Percentiles rank a stretch among this genome's conserved stretches.
These are phyloP conservation scores for Triplophysa dalaica DNA, from an alignment of 2,113 vertebrate species.

Conservation along the genomic window DNA sequence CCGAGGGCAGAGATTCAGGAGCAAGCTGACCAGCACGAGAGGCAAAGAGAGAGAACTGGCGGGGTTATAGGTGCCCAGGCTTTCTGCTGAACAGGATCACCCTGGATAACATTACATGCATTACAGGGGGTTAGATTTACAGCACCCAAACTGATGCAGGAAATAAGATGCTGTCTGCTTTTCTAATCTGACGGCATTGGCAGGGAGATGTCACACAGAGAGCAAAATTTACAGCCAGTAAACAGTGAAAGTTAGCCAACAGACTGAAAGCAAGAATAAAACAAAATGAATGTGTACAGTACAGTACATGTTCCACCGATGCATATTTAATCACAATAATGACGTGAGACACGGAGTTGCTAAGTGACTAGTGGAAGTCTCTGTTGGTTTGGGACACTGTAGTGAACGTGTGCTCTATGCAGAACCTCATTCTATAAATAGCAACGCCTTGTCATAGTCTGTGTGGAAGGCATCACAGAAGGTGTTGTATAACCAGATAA, in stretches of 20 bases:
- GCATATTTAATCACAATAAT: neutral
- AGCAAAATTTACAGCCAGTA: neutral
- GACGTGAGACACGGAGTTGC: slow-evolving; percentile 8
- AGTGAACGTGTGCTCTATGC: slow-evolving; percentile 40
- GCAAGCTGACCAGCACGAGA: slow-evolving; percentile 42
- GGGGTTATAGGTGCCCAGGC: slow-evolving; percentile 43
- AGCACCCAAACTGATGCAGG: slow-evolving; percentile 36
- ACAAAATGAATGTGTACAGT: neutral
- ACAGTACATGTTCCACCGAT: neutral
- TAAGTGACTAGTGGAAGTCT: neutral
- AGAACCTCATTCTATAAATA: slow-evolving; percentile 40
- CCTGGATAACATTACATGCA: slow-evolving; percentile 62
- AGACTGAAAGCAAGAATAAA: too few relatives aligned
- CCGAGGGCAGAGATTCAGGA: slow-evolving; percentile 37
- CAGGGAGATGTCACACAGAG: slow-evolving; percentile 18
- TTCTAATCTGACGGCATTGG: slow-evolving; percentile 40
- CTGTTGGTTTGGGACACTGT: slow-evolving; percentile 23
- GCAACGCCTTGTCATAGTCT: slow-evolving; percentile 20
- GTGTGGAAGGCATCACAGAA: neutral
- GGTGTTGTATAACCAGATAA: slow-evolving; percentile 37
- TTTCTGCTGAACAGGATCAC: slow-evolving; percentile 62
- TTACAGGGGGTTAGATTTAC: slow-evolving; percentile 60
- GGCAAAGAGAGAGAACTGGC: slow-evolving; percentile 49
- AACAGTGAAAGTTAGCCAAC: too few relatives aligned
- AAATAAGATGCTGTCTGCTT: slow-evolving; percentile 51